Conservation (phyloP, 2,888 invertebrate species). For the Cynaeus angustus region DNA sequence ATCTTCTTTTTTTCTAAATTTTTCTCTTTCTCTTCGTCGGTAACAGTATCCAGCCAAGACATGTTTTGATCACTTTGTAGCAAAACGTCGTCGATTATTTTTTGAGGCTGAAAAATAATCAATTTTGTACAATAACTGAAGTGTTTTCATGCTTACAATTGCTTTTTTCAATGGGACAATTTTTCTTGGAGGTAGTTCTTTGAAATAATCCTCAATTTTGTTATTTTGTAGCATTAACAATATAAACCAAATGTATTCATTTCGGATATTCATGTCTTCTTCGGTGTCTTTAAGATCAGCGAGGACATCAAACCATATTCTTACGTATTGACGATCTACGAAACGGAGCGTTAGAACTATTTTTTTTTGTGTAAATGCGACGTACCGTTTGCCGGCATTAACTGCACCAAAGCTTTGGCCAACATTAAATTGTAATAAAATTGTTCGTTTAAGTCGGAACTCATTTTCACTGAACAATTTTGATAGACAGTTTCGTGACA, state of each 20-base stretch:
- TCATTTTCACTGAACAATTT: constrained; percentile 9
- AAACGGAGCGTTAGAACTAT: constrained; percentile 14
- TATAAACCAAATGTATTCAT: constrained; percentile 72
- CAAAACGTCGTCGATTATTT: constrained; percentile 68
- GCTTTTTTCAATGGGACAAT: constrained; percentile 67
- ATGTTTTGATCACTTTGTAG: constrained; percentile 63
- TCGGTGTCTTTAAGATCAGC: constrained; percentile 62
- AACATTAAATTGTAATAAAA: constrained; percentile 71
- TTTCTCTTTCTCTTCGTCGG: constrained; percentile 42
- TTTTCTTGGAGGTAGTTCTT: constrained; percentile 63
- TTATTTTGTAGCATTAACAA: constrained; percentile 70
- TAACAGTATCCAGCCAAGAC: constrained; percentile 62
- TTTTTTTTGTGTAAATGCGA: background rate
- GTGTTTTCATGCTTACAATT: constrained; percentile 61
- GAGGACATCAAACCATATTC: constrained; percentile 69
- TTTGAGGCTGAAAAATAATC: constrained; percentile 56
- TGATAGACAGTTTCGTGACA: constrained; percentile 1
- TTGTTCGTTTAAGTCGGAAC: constrained; percentile 64
- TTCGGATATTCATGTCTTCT: constrained; percentile 66
- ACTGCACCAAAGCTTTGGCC: constrained; percentile 69
- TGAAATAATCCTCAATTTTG: constrained; percentile 69
- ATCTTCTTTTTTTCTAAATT: constrained; percentile 36
- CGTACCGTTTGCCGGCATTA: constrained; percentile 68
- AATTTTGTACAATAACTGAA: background rate
- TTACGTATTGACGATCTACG: constrained; percentile 63